Evolutionary conservation across 2,113 vertebrate species (phyloP), one percentile per base, ranked within the genome.

Genomic region (Elephas maximus): DNA sequence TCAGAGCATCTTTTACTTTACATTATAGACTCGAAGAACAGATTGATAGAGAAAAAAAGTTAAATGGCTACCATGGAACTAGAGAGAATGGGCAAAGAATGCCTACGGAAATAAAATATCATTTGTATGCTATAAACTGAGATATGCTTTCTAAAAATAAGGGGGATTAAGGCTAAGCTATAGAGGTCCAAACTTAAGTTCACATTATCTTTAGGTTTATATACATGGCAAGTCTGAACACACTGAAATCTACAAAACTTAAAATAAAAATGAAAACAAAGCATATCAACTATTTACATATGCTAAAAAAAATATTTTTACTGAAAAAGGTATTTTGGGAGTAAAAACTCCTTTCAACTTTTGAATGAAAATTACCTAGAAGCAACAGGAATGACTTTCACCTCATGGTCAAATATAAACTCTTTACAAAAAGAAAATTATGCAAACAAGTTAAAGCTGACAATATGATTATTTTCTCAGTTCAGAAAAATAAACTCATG

Each of bases 251-350:
- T 90, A 74, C 30, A 83, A 82, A 95, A 92, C 51, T 67, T 89
- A 48, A 78, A 51, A 30, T 84, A 48, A 77, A 24, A 77, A 79
- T n/a, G 44, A 63, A 33, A 91, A 88, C 21, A 45, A 91, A 78
- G 1, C 69, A 65, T 74, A 93, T 45, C 37, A 71, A 28, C 33
- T 5, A 9, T 37, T 26, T 18, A 6, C 24, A 74, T 69, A 80
- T 79, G 90, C 81, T 28, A n/a, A 90, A 91, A 89, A 88, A 85
- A 62, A 5, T 24, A 71, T 96, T 97, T 93, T 79, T 44, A 51
- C 33, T 79, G 57, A 92, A 93, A 95, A 94, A 69, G 8, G 76
- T 41, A 5, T 14, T 93, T 89, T 0, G 87, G 20, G 51, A 33
- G 26, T 96, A 28, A 89, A 86, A 95, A 77, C 53, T 44, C 82